phyloP scores from a whole-genome alignment of 2,113 vertebrate genomes.

The Aspidoscelis tigris region DNA sequence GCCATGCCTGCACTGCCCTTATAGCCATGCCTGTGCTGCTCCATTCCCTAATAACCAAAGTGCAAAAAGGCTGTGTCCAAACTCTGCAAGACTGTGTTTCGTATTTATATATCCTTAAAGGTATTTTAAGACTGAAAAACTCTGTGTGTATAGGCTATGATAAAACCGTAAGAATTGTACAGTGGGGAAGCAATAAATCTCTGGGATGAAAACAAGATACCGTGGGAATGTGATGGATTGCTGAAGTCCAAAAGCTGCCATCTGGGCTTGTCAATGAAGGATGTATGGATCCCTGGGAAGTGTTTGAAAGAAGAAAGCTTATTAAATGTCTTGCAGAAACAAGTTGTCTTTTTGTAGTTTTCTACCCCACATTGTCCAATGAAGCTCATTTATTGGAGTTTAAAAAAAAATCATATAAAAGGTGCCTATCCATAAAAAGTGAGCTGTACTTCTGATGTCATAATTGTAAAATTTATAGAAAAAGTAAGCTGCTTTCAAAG shows the following conservation, averaged over 20 bases:
- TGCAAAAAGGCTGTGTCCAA: neutral
- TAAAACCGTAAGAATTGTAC: neutral
- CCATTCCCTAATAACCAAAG: no score
- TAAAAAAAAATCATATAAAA: neutral
- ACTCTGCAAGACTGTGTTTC: neutral
- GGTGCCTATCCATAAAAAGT: neutral
- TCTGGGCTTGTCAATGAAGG: neutral
- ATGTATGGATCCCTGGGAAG: conserved; percentile 12
- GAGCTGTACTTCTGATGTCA: neutral
- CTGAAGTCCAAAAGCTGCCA: neutral
- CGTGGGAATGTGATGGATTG: neutral
- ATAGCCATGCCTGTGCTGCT: no score
- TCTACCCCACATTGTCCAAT: neutral
- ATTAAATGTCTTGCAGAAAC: neutral
- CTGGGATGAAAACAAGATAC: neutral
- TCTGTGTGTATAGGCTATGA: neutral
- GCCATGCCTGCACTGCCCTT: no score
- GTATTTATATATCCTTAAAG: neutral
- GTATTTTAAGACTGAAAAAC: neutral
- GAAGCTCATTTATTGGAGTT: neutral
- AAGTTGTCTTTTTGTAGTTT: neutral
- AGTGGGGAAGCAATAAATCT: neutral
- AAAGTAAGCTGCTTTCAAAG: neutral
- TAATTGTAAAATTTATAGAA: conserved; percentile 1
- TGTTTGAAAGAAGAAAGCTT: neutral